Conservation (phyloP, 2,797 vertebrate species). For the Tragelaphus oryx region DNA sequence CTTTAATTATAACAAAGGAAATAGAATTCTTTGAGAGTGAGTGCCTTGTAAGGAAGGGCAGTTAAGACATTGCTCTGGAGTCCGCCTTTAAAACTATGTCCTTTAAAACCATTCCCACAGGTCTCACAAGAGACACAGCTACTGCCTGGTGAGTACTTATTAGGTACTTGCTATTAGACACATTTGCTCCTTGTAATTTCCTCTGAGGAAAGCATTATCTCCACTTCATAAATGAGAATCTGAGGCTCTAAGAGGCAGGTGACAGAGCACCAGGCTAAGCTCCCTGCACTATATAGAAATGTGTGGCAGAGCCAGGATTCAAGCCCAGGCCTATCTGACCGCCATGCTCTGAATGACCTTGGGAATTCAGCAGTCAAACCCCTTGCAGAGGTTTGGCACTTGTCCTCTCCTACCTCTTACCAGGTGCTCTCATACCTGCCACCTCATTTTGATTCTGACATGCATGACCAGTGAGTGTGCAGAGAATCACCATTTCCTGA, state of each 20-base stretch:
- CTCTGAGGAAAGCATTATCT: neutral
- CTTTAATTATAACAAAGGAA: conserved; percentile 15
- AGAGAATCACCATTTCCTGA: neutral
- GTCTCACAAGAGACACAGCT: neutral
- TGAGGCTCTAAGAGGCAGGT: neutral
- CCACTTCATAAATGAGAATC: neutral
- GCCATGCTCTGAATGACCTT: neutral
- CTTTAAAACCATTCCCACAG: neutral
- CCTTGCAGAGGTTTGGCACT: neutral
- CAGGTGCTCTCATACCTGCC: neutral
- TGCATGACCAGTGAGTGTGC: neutral
- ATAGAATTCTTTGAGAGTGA: neutral
- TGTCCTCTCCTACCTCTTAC: neutral
- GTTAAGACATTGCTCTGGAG: neutral
- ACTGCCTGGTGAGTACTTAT: neutral
- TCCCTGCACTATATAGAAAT: neutral
- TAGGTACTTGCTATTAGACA: neutral
- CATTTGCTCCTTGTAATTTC: neutral
- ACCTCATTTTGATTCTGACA: neutral
- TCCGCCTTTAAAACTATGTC: neutral
- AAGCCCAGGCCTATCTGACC: neutral
- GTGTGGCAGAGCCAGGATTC: neutral
- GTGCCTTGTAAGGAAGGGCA: neutral
- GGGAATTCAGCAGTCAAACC: neutral
- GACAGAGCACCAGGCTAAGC: neutral